Conservation (phyloP, 1,140 invertebrate genomes). For the Protaetia brevitarsis region DNA sequence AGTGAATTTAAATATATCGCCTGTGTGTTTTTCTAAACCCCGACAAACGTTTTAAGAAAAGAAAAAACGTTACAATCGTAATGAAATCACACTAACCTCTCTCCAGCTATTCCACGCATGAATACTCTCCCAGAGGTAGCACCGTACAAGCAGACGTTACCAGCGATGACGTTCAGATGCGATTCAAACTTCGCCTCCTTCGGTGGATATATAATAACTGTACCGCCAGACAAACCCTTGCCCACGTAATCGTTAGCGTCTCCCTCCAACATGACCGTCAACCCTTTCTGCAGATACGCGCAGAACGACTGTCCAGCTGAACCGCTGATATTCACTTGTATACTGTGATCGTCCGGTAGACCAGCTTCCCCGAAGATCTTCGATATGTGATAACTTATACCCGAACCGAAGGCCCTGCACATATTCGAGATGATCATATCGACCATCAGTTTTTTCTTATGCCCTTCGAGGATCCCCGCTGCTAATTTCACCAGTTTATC, state of each 20-base stretch:
- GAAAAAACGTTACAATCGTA: too few relatives aligned
- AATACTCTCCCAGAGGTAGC: conserved; percentile 92
- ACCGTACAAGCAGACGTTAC: conserved; percentile 97
- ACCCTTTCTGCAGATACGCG: conserved; percentile 89
- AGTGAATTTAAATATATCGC: too few relatives aligned
- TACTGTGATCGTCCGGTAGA: conserved; percentile 74
- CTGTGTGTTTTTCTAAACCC: too few relatives aligned
- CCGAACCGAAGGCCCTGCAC: conserved; percentile 87
- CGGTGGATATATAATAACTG: conserved; percentile 92
- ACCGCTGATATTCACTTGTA: conserved; percentile 83
- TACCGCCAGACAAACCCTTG: conserved; percentile 94
- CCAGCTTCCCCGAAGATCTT: conserved; percentile 88
- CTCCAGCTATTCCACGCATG: conserved; percentile 94
- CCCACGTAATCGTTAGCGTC: conserved; percentile 99
- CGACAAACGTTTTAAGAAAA: too few relatives aligned
- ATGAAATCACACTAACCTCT: too few relatives aligned
- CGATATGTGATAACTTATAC: conserved; percentile 91
- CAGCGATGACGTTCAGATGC: conserved; percentile 94
- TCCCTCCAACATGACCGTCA: conserved; percentile 88
- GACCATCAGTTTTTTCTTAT: conserved; percentile 64
- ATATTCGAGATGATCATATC: conserved; percentile 85
- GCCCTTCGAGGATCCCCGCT: conserved; percentile 72
- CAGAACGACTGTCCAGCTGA: conserved; percentile 98
- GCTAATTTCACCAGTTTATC: conserved; percentile 77
- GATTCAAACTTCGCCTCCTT: conserved; percentile 79